phyloP scores from a whole-genome alignment of 2,888 invertebrate species.

The Amblyteles armatorius region DNA sequence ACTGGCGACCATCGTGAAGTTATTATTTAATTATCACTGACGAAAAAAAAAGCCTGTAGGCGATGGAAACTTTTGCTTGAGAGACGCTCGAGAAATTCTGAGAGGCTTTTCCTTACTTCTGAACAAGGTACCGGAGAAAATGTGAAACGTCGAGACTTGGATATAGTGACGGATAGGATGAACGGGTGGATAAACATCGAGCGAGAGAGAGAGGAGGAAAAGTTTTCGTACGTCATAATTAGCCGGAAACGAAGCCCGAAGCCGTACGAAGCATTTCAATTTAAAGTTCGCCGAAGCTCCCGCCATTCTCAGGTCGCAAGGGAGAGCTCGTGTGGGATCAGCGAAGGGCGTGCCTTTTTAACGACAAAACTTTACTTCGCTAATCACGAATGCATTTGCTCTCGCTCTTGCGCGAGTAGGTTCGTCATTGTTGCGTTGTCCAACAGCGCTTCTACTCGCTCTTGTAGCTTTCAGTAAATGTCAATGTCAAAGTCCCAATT shows the following conservation, averaged over 20 bases:
- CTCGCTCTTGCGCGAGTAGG: neutral
- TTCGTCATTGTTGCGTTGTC: constrained; percentile 5
- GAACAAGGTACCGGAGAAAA: constrained; percentile 16
- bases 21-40: neutral
- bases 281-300: constrained; percentile 58
- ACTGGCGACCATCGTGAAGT: neutral
- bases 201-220: constrained; percentile 31
- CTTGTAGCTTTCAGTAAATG: constrained; percentile 32
- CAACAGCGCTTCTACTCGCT: neutral
- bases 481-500: neutral
- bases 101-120: neutral
- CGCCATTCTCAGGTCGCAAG: neutral
- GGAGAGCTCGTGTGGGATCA: constrained; percentile 36
- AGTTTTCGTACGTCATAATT: constrained; percentile 60
- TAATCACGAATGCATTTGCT: constrained; percentile 48
- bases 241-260: constrained; percentile 56
- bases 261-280: constrained; percentile 63
- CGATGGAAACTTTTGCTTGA: neutral
- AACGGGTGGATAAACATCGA: constrained; percentile 51
- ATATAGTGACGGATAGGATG: constrained; percentile 31
- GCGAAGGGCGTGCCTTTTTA: constrained; percentile 40
- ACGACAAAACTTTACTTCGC: constrained; percentile 46
- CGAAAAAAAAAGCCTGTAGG: neutral
- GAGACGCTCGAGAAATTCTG: neutral
- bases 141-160: constrained; percentile 7